These are phyloP conservation scores for Ashinkailepas kermadecensis DNA, from an alignment of 2,888 invertebrate species.

Conservation along the genomic window DNA sequence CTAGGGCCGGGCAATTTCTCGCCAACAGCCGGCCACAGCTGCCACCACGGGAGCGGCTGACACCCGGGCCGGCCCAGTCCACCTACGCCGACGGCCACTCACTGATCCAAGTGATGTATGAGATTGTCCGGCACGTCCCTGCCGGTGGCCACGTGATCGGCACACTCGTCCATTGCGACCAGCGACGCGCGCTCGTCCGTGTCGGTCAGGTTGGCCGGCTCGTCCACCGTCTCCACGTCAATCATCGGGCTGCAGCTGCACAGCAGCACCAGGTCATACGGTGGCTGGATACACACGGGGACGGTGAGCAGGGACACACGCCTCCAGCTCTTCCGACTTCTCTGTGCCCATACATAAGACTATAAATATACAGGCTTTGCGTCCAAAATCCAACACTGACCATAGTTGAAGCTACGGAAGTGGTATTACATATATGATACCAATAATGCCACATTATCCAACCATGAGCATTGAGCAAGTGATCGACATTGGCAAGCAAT, in stretches of 20 bases:
- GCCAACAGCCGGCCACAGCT: neutral
- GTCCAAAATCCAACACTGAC: too few species aligned
- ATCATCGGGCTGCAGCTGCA: neutral
- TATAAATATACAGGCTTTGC: neutral
- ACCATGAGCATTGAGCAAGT: too few species aligned
- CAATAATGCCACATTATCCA: too few species aligned
- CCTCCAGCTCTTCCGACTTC: neutral
- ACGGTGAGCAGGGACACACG: neutral
- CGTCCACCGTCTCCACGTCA: slow-evolving; percentile 12
- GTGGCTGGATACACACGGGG: neutral
- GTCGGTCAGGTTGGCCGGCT: neutral
- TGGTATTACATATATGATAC: too few species aligned
- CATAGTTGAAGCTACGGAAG: too few species aligned
- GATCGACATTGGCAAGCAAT: too few species aligned
- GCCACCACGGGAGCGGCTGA: too few species aligned
- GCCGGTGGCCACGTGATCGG: neutral
- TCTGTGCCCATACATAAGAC: neutral
- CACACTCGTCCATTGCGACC: slow-evolving; percentile 1
- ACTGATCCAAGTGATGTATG: neutral
- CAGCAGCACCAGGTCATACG: too few species aligned
- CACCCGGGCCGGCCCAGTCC: neutral
- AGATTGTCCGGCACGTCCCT: neutral
- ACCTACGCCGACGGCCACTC: neutral
- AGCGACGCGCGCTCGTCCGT: neutral
- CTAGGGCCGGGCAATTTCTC: neutral